Percentiles rank a stretch among this genome's conserved stretches.
Conservation (phyloP, 1,140 invertebrate species). For the Musca vetustissima region DNA sequence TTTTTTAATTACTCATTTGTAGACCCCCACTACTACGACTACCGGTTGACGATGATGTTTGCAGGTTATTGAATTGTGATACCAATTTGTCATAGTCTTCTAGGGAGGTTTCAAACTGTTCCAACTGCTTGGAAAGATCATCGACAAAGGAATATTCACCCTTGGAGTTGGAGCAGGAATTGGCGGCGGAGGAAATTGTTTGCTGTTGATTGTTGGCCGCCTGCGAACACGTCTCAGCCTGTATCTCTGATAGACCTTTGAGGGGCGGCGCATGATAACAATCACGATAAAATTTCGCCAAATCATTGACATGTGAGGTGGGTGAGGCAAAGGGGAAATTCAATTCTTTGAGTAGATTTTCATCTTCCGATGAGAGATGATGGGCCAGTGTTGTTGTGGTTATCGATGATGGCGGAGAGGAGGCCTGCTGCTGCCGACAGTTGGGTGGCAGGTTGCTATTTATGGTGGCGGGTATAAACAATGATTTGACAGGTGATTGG, state of each 20-base stretch:
- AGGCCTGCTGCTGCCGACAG: too few species aligned
- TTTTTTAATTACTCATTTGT: conserved; percentile 49
- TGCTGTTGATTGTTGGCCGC: conserved; percentile 7
- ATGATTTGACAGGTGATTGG: conserved; percentile 46
- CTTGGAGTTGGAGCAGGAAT: conserved; percentile 10
- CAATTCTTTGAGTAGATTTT: conserved; percentile 48
- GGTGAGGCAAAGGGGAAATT: conserved; percentile 63
- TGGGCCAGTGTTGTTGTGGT: conserved; percentile 22
- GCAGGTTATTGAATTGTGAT: conserved; percentile 62
- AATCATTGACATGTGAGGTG: conserved; percentile 62
- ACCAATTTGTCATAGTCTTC: conserved; percentile 74
- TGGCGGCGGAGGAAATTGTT: not conserved
- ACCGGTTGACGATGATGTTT: conserved; percentile 47
- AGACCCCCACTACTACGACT: conserved; percentile 50
- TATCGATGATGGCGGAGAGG: conserved; percentile 13
- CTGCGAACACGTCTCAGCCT: conserved; percentile 32
- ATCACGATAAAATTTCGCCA: conserved; percentile 76
- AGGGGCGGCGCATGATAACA: conserved; percentile 76
- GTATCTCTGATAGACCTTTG: conserved; percentile 63
- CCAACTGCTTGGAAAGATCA: conserved; percentile 71
- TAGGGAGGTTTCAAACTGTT: conserved; percentile 73
- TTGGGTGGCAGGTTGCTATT: conserved; percentile 33
- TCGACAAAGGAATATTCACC: conserved; percentile 62
- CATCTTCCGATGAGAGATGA: conserved; percentile 38
- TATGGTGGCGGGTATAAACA: conserved; percentile 42